These are phyloP conservation scores for Ceuthmochares aereus DNA, from an alignment of 2,113 vertebrate genomes.

Conservation along the genomic window DNA sequence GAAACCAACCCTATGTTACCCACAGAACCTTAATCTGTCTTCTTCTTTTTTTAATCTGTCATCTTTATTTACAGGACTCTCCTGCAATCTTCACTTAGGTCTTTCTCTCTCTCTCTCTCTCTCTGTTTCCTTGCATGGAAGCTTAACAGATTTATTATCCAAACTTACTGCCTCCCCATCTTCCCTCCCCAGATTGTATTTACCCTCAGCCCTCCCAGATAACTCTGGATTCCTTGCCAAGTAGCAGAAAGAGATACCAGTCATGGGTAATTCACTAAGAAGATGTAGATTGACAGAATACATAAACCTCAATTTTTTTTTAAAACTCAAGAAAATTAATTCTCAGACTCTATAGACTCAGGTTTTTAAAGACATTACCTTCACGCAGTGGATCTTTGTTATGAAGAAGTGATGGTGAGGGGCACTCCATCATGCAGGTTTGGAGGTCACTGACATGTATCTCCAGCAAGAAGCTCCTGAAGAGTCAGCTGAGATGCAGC, in stretches of 20 bases:
- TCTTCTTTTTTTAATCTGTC: background rate
- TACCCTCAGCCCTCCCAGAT: rapidly evolving
- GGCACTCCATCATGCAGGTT: background rate
- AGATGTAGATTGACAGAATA: background rate
- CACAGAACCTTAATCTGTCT: background rate
- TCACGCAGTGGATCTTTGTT: background rate
- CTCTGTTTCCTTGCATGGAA: background rate
- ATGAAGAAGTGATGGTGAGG: background rate
- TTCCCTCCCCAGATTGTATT: background rate
- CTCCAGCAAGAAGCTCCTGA: background rate
- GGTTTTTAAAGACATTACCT: background rate
- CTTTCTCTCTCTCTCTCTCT: background rate
- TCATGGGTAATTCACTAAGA: background rate
- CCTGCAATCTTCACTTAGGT: background rate
- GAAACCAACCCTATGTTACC: background rate
- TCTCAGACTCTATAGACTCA: background rate
- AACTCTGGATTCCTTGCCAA: background rate
- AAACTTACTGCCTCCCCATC: background rate
- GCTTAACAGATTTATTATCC: background rate
- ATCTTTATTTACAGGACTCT: background rate
- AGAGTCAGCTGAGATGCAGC: rapidly evolving
- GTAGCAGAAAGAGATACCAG: background rate
- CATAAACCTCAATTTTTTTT: background rate
- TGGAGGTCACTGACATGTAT: rapidly evolving
- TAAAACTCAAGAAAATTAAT: background rate